phyloP scores from a whole-genome alignment of 2,113 vertebrate genomes.

The Phainopepla nitens region DNA sequence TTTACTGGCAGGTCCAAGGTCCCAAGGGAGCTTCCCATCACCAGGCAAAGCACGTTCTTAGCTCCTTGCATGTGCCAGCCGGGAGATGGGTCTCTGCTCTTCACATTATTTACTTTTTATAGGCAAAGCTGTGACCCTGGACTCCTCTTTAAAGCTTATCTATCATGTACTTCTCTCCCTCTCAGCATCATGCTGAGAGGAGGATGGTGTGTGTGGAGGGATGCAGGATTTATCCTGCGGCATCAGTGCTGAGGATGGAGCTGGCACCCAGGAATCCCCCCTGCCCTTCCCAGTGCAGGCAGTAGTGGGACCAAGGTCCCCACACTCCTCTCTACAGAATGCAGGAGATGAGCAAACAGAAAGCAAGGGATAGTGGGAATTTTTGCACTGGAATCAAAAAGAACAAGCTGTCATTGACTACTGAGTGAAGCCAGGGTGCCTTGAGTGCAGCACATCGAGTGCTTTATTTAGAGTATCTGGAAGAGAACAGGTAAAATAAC shows the following conservation, averaged over 20 bases:
- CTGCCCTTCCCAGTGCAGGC: not conserved
- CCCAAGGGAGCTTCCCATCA: not conserved
- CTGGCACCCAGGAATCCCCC: not conserved
- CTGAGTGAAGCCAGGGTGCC: not conserved
- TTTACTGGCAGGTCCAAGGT: not conserved
- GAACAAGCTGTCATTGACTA: not conserved
- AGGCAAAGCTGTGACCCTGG: conserved; percentile 24
- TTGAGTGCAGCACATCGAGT: not conserved
- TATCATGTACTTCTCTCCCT: not conserved
- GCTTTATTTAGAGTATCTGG: not conserved
- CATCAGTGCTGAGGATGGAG: not conserved
- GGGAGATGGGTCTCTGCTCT: conserved; percentile 9
- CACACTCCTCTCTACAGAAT: not conserved
- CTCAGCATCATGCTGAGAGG: not conserved
- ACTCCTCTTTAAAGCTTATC: conserved; percentile 9
- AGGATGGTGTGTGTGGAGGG: not conserved
- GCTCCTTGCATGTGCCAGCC: not conserved
- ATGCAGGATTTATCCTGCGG: not conserved
- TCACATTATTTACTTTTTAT: conserved; percentile 37
- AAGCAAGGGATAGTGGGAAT: not conserved
- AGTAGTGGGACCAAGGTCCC: not conserved
- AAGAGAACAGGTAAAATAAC: conserved; percentile 22
- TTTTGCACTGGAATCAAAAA: not conserved
- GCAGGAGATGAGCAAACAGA: not conserved
- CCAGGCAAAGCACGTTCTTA: not conserved